A percentile compares a stretch with the other conserved stretches of the same genome.
Evolutionary conservation across 2,797 vertebrate genomes (phyloP).

Genomic region (Eupleurogrammus muticus): DNA sequence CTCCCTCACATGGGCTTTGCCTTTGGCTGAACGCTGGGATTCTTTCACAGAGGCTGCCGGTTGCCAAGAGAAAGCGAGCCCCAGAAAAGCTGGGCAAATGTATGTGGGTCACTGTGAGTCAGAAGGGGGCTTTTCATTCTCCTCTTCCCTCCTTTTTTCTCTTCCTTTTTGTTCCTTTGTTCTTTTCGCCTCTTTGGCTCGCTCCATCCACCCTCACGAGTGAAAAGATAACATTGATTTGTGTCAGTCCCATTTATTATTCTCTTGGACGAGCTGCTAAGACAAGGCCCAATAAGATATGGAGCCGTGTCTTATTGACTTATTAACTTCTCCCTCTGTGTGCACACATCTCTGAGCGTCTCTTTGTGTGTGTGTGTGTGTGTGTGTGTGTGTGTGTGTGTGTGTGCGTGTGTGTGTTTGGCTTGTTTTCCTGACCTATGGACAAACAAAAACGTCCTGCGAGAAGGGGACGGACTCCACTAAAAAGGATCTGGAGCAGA

Average conservation of each 20-base stretch:
- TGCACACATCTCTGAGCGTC: conserved; percentile 48
- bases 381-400: conserved; percentile 17
- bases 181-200: conserved; percentile 67
- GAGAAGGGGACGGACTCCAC: conserved; percentile 52
- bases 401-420: conserved; percentile 42
- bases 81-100: conserved; percentile 82
- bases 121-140: conserved; percentile 81
- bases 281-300: conserved; percentile 79
- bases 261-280: conserved; percentile 58
- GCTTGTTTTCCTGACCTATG: conserved; percentile 63
- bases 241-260: conserved; percentile 79
- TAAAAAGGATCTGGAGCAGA: conserved; percentile 83
- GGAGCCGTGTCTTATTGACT: conserved; percentile 77
- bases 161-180: conserved; percentile 72
- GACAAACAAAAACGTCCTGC: conserved; percentile 75
- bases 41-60: conserved; percentile 84
- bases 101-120: conserved; percentile 81
- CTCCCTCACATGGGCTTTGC: conserved; percentile 77
- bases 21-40: conserved; percentile 86
- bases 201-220: conserved; percentile 68
- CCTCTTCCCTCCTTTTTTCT: conserved; percentile 65
- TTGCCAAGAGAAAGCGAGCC: conserved; percentile 85
- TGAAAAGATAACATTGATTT: conserved; percentile 86
- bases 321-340: conserved; percentile 76
- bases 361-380: conserved; percentile 38